Evolutionary conservation across 2,888 invertebrate species (phyloP).

Genomic region (Platycheirus rosarum): DNA sequence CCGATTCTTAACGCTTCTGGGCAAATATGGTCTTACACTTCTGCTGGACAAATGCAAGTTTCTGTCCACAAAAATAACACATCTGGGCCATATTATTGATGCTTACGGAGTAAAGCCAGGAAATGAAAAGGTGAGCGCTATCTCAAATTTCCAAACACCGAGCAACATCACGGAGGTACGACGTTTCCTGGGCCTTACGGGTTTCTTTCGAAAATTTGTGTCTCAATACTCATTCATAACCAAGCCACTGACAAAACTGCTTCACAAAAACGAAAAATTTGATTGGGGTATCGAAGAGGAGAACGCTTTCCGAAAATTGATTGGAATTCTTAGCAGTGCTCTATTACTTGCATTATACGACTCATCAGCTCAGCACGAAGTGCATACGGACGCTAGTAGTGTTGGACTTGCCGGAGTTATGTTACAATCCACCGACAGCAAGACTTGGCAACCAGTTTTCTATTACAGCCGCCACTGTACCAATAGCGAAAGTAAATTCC

Average conservation of each 20-base stretch:
- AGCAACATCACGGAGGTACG: neutral
- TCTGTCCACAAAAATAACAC: neutral
- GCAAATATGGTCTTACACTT: constrained; percentile 2
- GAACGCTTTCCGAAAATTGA: constrained; percentile 6
- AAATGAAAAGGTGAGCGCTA: constrained; percentile 14
- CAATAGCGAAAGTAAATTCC: constrained; percentile 6
- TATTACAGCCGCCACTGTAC: constrained; percentile 36
- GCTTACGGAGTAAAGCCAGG: constrained; percentile 2
- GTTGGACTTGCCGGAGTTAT: too few relatives aligned
- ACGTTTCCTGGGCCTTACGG: constrained; percentile 17
- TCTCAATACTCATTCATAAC: constrained; percentile 4
- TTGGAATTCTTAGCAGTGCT: neutral
- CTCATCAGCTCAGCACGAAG: neutral
- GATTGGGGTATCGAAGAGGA: neutral
- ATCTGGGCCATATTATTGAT: constrained; percentile 13
- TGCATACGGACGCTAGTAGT: too few relatives aligned
- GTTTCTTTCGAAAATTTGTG: constrained; percentile 27
- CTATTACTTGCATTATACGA: neutral
- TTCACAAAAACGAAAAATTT: constrained; percentile 19
- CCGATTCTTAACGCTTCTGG: neutral
- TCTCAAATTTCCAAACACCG: constrained; percentile 5
- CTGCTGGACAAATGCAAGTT: constrained; percentile 5
- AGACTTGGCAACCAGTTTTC: neutral
- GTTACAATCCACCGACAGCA: neutral
- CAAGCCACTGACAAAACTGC: constrained; percentile 1